Evolutionary conservation across 2,797 vertebrate species (phyloP), one percentile per base, ranked within the genome.

Genomic region (Periparus ater): DNA sequence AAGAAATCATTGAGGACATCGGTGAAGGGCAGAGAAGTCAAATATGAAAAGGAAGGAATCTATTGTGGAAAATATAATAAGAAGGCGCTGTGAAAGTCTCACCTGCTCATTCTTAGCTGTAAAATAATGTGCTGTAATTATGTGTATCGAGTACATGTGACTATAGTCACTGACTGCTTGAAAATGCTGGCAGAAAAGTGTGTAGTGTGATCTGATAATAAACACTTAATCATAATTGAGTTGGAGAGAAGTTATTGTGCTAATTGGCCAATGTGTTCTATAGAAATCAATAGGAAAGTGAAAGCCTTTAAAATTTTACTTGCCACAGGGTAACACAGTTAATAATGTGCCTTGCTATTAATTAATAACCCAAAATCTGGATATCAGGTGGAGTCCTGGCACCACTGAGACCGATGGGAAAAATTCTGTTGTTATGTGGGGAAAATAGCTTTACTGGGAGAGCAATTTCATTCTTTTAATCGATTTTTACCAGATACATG

Each of bases 1-100:
- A 77, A 27, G 47, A 80, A 96, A 85, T 92, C 73, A 86, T 66
- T 55, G 58, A 94, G 78, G 79, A 92, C 53, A 45, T 78, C 7
- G 34, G 30, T 87, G 86, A 95, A 95, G 81, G 91, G 36, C 76
- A 95, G 71, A 87, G 47, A 83, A 88, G 74, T 87, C 86, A 96
- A 95, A 85, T 47, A 54, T 26, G 54, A 9, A 17, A 70, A 65
- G 22, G 36, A 55, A 77, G 48, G 38, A 45, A 86, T 76, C 17
- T 75, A 8, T 71, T 90, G 62, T 77, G 30, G 38, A 45, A 90
- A 85, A 90, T 76, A 65, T 17, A 66, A 87, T 71, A 65, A 85
- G 29, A 71, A 51, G 36, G 38, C 38, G 27, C 30, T 65, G 36
- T 50, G 40, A 74, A 23, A 44, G 60, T 74, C 38, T 54, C 51